Percentiles rank a stretch among this genome's conserved stretches.
phyloP scores from a whole-genome alignment of 2,113 vertebrate genomes.

The Notothenia rossii region DNA sequence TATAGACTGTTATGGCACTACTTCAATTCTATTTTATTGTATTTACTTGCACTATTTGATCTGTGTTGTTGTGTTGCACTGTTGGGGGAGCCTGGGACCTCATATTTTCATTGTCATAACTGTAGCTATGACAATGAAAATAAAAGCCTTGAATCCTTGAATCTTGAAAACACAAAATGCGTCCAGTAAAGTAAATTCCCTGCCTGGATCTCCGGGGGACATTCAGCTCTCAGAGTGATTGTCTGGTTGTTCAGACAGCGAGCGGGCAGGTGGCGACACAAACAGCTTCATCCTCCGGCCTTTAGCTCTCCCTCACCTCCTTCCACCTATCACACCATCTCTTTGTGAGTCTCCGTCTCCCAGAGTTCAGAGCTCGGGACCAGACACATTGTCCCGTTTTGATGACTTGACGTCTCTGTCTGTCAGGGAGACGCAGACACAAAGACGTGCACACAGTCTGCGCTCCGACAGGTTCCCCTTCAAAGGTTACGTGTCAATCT shows the following conservation, averaged over 20 bases:
- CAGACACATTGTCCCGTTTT: constrained; percentile 61
- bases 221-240: neutral
- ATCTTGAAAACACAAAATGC: neutral
- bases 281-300: constrained; percentile 58
- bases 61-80: too few species aligned
- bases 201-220: neutral
- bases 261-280: constrained; percentile 29
- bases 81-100: too few species aligned
- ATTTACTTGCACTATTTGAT: too few species aligned
- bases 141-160: too few species aligned
- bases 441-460: constrained; percentile 40
- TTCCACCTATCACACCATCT: constrained; percentile 58
- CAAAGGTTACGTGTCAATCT: constrained; percentile 71
- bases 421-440: constrained; percentile 43
- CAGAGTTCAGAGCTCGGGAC: constrained; percentile 44
- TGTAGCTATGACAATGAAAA: too few species aligned
- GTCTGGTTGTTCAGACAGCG: neutral
- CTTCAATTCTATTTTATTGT: too few species aligned
- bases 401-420: constrained; percentile 80
- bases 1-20: too few species aligned
- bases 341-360: constrained; percentile 56
- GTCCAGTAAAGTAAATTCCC: neutral
- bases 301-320: constrained; percentile 43
- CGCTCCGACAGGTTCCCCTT: constrained; percentile 53
- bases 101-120: too few species aligned